Conservation (phyloP, 2,797 vertebrate genomes). For the Periparus ater region DNA sequence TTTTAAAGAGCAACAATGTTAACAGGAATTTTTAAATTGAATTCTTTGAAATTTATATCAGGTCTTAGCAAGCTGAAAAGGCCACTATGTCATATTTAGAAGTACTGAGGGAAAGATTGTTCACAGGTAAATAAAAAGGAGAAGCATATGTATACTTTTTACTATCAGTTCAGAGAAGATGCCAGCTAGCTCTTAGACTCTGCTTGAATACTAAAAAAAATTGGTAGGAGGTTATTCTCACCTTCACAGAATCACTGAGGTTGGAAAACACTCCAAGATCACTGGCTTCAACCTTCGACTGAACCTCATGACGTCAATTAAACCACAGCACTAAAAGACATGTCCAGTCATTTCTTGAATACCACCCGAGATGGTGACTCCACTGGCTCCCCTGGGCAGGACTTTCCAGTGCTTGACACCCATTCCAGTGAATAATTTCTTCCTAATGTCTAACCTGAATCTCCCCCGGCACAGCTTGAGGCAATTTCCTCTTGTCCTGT, state of each 20-base stretch:
- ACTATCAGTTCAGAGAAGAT: background rate
- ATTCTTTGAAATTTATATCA: background rate
- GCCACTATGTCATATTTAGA: background rate
- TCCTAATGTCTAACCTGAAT: background rate
- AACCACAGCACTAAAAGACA: background rate
- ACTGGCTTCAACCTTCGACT: background rate
- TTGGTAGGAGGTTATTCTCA: background rate
- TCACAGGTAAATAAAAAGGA: background rate
- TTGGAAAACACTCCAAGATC: background rate
- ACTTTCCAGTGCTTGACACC: background rate
- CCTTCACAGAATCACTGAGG: background rate
- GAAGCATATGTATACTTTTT: background rate
- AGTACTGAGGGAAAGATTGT: background rate
- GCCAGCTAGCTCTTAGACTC: background rate
- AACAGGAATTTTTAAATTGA: background rate
- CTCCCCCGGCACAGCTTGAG: background rate
- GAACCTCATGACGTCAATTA: background rate
- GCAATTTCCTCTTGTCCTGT: background rate
- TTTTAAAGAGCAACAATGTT: background rate
- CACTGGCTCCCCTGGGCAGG: background rate
- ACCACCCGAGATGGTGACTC: background rate
- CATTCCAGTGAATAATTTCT: background rate
- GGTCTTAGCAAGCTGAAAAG: background rate
- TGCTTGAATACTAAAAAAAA: background rate
- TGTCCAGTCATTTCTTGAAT: background rate